phyloP scores from a whole-genome alignment of 30 jellyfish, hydroid and myxozoan species.

The Haliclystus octoradiatus region DNA sequence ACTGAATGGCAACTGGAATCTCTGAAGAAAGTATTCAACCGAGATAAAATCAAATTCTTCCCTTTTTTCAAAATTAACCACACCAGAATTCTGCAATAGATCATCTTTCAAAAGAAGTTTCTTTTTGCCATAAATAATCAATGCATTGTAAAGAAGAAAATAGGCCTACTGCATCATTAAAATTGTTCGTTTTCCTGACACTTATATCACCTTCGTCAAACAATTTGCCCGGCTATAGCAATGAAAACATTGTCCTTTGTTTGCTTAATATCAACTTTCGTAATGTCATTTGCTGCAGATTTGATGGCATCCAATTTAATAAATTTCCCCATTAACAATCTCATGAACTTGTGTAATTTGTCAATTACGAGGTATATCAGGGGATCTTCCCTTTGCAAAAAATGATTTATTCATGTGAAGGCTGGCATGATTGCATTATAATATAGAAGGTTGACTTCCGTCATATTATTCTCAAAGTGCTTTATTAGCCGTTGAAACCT shows the following conservation, averaged over 20 bases:
- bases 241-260: conserved; percentile 3
- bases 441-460: conserved; percentile 12
- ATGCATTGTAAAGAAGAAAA: background rate
- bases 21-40: conserved; percentile 31
- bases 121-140: conserved; percentile 8
- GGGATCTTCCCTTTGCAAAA: conserved; percentile 46
- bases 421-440: conserved; percentile 24
- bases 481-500: conserved; percentile 19
- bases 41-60: conserved; percentile 9
- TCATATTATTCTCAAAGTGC: conserved; percentile 10
- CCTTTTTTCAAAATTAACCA: conserved; percentile 36
- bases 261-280: background rate
- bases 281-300: background rate
- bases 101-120: conserved; percentile 20
- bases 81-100: conserved; percentile 10
- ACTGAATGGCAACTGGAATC: conserved; percentile 5
- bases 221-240: conserved; percentile 6
- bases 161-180: conserved; percentile 30
- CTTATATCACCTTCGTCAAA: conserved; percentile 39
- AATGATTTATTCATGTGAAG: conserved; percentile 14
- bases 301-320: no score
- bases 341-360: no score
- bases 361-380: conserved; percentile 20
- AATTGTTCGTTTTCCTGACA: conserved; percentile 6
- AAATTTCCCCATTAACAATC: no score